These are phyloP conservation scores for Actinemys pallida DNA, from an alignment of 2,113 vertebrate genomes.

Conservation along the genomic window DNA sequence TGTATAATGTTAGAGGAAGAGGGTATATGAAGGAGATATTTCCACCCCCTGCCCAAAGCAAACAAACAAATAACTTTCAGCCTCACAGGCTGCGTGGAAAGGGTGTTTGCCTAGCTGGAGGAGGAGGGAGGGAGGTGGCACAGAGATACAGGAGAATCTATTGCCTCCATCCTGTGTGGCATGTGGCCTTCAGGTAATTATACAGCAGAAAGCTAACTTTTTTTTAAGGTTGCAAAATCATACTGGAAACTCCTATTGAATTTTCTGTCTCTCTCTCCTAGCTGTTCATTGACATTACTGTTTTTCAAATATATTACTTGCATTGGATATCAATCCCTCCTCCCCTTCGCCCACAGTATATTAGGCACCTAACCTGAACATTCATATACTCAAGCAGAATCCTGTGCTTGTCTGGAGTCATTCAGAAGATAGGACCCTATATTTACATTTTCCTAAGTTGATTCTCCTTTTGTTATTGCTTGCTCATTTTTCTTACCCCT, in stretches of 20 bases:
- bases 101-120: not conserved
- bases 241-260: not conserved
- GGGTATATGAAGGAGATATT: not conserved
- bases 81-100: no score
- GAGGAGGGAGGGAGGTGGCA: not conserved
- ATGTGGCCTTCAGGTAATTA: not conserved
- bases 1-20: not conserved
- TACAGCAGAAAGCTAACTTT: accelerated
- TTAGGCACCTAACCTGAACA: not conserved
- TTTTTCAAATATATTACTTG: not conserved
- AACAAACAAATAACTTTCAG: no score
- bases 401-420: not conserved
- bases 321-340: accelerated
- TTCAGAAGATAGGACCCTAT: not conserved
- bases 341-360: no score
- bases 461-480: not conserved
- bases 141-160: not conserved
- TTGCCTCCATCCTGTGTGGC: not conserved
- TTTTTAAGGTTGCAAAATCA: not conserved
- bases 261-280: not conserved
- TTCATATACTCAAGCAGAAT: not conserved
- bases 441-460: not conserved
- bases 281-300: accelerated
- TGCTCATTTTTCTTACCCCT: not conserved
- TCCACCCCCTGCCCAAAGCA: not conserved